Conservation (phyloP, 1,140 invertebrate species). For the Drosophila grimshawi region DNA sequence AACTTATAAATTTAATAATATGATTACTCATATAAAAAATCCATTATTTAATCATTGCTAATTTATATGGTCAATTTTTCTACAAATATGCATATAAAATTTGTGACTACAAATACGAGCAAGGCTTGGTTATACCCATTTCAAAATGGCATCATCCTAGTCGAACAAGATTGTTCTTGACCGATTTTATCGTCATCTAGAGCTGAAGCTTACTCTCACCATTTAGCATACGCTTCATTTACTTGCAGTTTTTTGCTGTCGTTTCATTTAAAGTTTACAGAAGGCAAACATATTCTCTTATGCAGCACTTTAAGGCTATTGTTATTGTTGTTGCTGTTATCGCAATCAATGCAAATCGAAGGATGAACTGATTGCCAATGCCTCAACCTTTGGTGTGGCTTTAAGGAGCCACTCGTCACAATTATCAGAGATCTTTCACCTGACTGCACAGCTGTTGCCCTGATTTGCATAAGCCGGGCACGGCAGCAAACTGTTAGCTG, state of each 20-base stretch:
- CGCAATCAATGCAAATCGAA: slow-evolving; percentile 61
- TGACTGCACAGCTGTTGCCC: slow-evolving; percentile 59
- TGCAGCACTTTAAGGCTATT: slow-evolving; percentile 6
- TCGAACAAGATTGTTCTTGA: too few relatives aligned
- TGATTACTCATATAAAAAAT: too few relatives aligned
- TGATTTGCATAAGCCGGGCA: slow-evolving; percentile 68
- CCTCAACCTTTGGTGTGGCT: neutral
- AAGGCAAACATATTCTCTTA: slow-evolving; percentile 11
- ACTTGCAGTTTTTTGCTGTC: slow-evolving; percentile 3
- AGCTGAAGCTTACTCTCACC: neutral
- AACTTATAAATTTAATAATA: too few relatives aligned
- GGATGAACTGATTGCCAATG: slow-evolving; percentile 13
- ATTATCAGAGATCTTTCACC: slow-evolving; percentile 73
- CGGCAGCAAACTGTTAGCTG: slow-evolving; percentile 6
- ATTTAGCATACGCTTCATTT: slow-evolving; percentile 24
- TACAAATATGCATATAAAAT: too few relatives aligned
- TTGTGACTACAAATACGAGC: too few relatives aligned
- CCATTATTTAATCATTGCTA: too few relatives aligned
- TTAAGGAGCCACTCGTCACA: slow-evolving; percentile 35
- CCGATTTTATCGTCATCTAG: neutral
- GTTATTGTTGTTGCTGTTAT: slow-evolving; percentile 44
- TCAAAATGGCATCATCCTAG: too few relatives aligned
- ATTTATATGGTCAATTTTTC: too few relatives aligned
- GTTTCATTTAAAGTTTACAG: slow-evolving; percentile 21
- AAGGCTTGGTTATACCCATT: too few relatives aligned